A percentile compares a stretch with the other conserved stretches of the same genome.
These are phyloP conservation scores for Quadroppia sp. DNA, from an alignment of 2,888 invertebrate species.

Conservation along the genomic window DNA sequence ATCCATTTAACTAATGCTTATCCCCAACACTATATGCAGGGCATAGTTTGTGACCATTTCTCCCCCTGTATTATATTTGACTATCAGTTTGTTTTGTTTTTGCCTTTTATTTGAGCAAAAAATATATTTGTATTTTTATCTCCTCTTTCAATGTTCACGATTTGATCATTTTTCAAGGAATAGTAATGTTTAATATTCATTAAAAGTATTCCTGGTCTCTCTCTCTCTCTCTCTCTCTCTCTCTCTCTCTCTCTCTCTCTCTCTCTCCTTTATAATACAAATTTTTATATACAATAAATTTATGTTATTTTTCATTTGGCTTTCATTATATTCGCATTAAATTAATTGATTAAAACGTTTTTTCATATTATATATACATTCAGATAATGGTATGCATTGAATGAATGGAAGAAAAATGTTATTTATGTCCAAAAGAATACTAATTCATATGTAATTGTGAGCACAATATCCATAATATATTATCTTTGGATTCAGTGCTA, in stretches of 20 bases:
- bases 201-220: background rate
- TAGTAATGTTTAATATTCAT: conserved; percentile 7
- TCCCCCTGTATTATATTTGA: background rate
- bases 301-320: background rate
- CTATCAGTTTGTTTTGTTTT: background rate
- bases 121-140: background rate
- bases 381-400: background rate
- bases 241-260: conserved; percentile 17
- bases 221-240: background rate
- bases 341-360: conserved; percentile 22
- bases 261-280: background rate
- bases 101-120: no score
- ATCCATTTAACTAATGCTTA: background rate
- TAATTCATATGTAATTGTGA: background rate
- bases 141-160: conserved; percentile 1
- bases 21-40: no score
- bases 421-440: background rate
- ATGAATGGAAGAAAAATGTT: background rate
- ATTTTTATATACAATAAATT: background rate
- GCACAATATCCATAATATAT: background rate
- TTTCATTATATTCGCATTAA: conserved; percentile 26
- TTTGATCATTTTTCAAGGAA: conserved; percentile 7
- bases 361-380: background rate
- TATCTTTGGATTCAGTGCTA: background rate
- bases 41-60: no score